Conservation (phyloP, 2,113 vertebrate species). For the Rhinoptilus africanus region DNA sequence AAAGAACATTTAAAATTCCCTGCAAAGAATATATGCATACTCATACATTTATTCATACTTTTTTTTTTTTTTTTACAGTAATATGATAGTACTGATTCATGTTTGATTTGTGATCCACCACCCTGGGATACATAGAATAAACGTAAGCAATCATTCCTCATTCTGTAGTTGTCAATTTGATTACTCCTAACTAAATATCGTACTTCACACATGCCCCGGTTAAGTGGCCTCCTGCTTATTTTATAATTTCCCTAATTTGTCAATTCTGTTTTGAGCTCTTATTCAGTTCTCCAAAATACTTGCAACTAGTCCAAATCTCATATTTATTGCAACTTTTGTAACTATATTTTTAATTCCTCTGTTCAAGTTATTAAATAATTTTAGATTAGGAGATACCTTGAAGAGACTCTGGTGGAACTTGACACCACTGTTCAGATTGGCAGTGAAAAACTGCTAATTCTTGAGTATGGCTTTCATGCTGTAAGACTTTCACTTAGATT, state of each 20-base stretch:
- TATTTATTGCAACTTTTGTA: background rate
- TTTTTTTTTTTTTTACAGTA: background rate
- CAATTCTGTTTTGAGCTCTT: background rate
- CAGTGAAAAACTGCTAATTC: background rate
- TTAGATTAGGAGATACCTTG: background rate
- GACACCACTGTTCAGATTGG: background rate
- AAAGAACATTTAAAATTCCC: background rate
- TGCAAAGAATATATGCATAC: background rate
- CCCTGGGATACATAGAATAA: background rate
- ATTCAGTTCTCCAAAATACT: background rate
- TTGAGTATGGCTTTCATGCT: background rate
- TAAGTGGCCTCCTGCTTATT: background rate
- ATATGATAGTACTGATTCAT: background rate
- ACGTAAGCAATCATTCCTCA: background rate
- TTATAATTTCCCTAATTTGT: background rate
- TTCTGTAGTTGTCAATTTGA: background rate
- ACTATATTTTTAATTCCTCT: background rate
- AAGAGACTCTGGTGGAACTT: background rate
- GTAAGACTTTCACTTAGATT: background rate
- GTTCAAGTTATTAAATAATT: background rate
- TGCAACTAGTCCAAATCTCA: background rate
- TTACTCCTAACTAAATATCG: background rate
- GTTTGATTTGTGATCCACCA: background rate
- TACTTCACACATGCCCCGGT: background rate
- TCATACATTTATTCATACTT: background rate